phyloP scores from a whole-genome alignment of 2,888 invertebrate genomes.

The Drosophila stalkeri region DNA sequence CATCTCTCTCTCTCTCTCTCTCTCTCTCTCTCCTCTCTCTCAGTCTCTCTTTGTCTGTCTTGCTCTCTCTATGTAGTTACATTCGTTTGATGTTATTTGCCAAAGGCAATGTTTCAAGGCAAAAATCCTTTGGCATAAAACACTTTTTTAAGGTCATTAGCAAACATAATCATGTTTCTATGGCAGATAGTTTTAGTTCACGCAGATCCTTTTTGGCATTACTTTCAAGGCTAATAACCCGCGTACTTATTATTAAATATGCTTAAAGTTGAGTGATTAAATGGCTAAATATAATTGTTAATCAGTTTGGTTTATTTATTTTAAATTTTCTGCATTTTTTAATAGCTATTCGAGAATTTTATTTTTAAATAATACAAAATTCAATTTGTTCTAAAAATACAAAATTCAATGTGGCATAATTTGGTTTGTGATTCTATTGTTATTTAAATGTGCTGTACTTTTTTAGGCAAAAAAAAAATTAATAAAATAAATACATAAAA shows the following conservation, averaged over 20 bases:
- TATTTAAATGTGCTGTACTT: no score
- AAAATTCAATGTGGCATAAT: no score
- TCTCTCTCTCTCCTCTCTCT: not conserved
- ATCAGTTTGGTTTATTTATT: no score
- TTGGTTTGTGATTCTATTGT: no score
- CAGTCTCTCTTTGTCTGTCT: not conserved
- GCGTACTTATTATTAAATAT: not conserved
- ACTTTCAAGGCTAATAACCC: not conserved
- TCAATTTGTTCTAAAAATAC: no score
- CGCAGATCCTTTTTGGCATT: not conserved
- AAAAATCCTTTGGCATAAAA: constrained; percentile 26
- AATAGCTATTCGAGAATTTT: no score
- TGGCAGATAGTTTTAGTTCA: not conserved
- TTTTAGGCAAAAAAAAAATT: no score
- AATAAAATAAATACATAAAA: no score
- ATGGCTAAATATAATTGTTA: no score
- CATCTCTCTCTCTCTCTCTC: not conserved
- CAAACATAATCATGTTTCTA: not conserved
- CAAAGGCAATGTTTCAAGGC: constrained; percentile 39
- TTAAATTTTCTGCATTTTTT: no score
- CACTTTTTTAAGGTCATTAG: constrained; percentile 19
- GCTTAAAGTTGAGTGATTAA: not conserved
- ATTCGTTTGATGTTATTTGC: constrained; percentile 37
- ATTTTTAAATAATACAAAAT: no score
- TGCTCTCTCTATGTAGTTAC: constrained; percentile 7